These are phyloP conservation scores for Choreutis nemorana DNA, from an alignment of 2,888 invertebrate species.

Conservation along the genomic window DNA sequence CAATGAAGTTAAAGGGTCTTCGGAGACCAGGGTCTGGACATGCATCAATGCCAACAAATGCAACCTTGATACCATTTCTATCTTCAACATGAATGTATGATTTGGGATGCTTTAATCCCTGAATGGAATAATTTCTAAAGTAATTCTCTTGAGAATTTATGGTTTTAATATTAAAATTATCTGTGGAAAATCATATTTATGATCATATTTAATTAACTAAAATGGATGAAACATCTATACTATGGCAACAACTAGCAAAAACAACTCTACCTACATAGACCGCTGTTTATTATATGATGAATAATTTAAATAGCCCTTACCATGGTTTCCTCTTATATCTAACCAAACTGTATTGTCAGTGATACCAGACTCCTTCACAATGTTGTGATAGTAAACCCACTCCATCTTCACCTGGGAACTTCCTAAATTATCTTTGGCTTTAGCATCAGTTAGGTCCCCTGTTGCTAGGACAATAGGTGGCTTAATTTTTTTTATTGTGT, in stretches of 20 bases:
- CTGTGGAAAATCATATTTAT: too few relatives aligned
- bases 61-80: conserved; percentile 69
- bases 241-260: too few relatives aligned
- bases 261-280: not conserved
- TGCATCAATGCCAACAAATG: conserved; percentile 89
- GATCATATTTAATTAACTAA: too few relatives aligned
- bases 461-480: conserved; percentile 83
- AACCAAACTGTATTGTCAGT: conserved; percentile 80
- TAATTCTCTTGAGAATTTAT: conserved; percentile 75
- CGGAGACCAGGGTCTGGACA: conserved; percentile 86
- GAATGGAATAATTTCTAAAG: conserved; percentile 80
- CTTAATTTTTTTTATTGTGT: conserved; percentile 74
- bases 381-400: conserved; percentile 80
- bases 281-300: too few relatives aligned
- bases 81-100: conserved; percentile 74
- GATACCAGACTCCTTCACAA: conserved; percentile 73
- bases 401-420: conserved; percentile 83
- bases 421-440: conserved; percentile 78
- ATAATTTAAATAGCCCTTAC: conserved; percentile 48
- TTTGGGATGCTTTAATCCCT: conserved; percentile 72
- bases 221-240: too few relatives aligned
- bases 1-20: conserved; percentile 91
- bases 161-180: conserved; percentile 86
- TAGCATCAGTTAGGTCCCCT: conserved; percentile 91
- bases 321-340: conserved; percentile 93